Percentiles rank a stretch among this genome's conserved stretches.
Conservation (phyloP, 2,113 vertebrate genomes). For the Protomyctophum bolini region DNA sequence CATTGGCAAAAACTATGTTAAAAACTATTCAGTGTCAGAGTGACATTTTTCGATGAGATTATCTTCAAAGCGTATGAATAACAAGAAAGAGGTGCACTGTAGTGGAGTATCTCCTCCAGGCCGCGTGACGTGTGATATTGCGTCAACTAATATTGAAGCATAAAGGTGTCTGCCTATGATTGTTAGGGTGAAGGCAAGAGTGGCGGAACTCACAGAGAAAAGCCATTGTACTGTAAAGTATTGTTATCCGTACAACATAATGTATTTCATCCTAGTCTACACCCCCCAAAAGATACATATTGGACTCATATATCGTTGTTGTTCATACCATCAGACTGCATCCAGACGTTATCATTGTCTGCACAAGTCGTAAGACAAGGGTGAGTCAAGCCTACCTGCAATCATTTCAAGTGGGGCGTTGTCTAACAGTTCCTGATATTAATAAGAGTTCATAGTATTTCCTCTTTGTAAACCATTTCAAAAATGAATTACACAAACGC, state of each 20-base stretch:
- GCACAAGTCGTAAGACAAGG: not conserved
- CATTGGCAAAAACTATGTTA: too few relatives aligned
- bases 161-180: too few relatives aligned
- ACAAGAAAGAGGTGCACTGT: too few relatives aligned
- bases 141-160: too few relatives aligned
- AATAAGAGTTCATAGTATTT: not conserved
- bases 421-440: not conserved
- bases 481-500: not conserved
- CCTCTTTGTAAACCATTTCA: not conserved
- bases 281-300: not conserved
- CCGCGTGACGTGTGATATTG: too few relatives aligned
- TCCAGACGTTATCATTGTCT: not conserved
- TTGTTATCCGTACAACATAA: not conserved
- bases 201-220: not conserved
- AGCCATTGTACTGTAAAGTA: not conserved
- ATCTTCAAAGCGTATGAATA: too few relatives aligned
- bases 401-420: not conserved
- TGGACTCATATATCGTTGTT: not conserved
- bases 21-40: too few relatives aligned
- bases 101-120: too few relatives aligned
- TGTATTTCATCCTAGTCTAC: conserved; percentile 17
- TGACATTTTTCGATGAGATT: too few relatives aligned
- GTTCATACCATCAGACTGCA: not conserved
- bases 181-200: not conserved
- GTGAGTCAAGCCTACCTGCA: not conserved